Conservation (phyloP, 2,888 invertebrate species). For the Melanchra persicariae region DNA sequence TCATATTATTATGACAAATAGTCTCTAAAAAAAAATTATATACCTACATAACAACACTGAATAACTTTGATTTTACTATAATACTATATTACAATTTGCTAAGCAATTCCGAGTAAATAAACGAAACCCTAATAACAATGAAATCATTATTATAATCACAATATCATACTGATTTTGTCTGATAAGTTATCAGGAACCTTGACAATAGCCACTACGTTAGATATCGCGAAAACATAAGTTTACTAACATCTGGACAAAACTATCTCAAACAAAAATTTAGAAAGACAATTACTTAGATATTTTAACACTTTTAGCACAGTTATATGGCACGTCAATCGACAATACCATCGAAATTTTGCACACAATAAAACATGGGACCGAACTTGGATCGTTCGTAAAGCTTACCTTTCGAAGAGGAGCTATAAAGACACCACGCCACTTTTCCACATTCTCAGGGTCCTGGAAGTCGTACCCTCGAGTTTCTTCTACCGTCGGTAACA, state of each 20-base stretch:
- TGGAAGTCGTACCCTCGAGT: conserved; percentile 94
- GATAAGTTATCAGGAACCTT: conserved; percentile 67
- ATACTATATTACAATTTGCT: background rate
- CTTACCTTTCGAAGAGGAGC: conserved; percentile 96
- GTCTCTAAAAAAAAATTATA: no score
- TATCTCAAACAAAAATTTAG: background rate
- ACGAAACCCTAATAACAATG: conserved; percentile 18
- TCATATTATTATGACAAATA: no score
- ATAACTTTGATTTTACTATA: background rate
- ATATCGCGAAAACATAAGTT: conserved; percentile 37
- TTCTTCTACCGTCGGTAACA: conserved; percentile 90
- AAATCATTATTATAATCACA: conserved; percentile 49
- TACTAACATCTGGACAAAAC: conserved; percentile 58
- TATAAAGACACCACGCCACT: conserved; percentile 98
- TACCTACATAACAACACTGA: no score
- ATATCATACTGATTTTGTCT: conserved; percentile 43
- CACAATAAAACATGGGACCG: conserved; percentile 45
- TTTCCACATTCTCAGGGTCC: conserved; percentile 96
- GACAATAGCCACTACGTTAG: conserved; percentile 33
- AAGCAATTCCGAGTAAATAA: conserved; percentile 1
- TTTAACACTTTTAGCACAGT: conserved; percentile 1
- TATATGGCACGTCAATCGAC: background rate
- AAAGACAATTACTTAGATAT: background rate
- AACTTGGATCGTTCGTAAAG: conserved; percentile 23
- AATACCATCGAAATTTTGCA: conserved; percentile 43